phyloP scores from a whole-genome alignment of 2,797 vertebrate genomes.

The Macropus fuliginosus region DNA sequence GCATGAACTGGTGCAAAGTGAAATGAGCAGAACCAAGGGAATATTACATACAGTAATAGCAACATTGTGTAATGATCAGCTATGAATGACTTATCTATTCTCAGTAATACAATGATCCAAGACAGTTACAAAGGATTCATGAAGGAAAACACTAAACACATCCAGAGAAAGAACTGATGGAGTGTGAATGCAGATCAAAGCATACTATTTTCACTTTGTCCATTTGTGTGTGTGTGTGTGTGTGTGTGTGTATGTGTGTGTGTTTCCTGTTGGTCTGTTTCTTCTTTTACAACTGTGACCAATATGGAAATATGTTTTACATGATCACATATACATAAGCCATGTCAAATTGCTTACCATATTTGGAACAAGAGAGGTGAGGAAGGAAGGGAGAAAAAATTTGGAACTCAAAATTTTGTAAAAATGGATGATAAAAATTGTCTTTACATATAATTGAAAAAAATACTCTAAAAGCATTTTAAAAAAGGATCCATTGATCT shows the following conservation, averaged over 20 bases:
- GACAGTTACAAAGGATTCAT: not conserved
- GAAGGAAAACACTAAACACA: not conserved
- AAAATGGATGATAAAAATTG: not conserved
- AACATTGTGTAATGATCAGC: not conserved
- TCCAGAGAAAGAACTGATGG: not conserved
- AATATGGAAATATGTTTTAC: not conserved
- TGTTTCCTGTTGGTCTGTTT: not conserved
- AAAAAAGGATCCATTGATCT: not conserved
- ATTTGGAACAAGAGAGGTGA: not conserved
- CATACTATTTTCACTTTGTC: not conserved
- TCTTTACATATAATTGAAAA: not conserved
- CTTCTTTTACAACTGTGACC: not conserved
- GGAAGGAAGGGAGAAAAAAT: not conserved
- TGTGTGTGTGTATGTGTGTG: not conserved
- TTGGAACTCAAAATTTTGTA: not conserved
- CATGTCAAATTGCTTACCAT: not conserved
- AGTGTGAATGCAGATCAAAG: not conserved
- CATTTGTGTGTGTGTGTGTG: too few relatives aligned
- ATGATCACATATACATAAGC: not conserved
- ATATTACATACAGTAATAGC: not conserved
- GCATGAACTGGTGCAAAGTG: not conserved
- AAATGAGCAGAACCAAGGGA: not conserved
- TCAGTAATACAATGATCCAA: not conserved
- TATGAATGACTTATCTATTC: not conserved
- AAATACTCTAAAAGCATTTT: not conserved